Base-by-base conservation (phyloP, 2,113 vertebrate genomes). In the Reinhardtius hippoglossoides region DNA sequence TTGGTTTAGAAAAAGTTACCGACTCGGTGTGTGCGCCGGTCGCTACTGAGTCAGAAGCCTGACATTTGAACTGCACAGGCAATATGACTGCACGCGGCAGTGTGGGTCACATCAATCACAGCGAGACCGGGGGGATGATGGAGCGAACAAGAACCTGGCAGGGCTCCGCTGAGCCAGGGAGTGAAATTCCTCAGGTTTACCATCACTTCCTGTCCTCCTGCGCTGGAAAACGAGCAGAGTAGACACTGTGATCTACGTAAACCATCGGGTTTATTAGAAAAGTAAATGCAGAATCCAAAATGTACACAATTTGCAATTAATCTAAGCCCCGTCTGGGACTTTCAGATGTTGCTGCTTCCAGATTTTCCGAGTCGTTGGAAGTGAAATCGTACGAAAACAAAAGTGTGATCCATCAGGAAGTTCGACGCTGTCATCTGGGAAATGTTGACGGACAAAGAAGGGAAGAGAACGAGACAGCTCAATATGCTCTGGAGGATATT, bases 401-500 rank as follows among this genome's bases (percentile, higher is more conserved):
- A 57, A 20, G 71, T 66, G 59, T 63, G 82, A 85, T 87, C 81
- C 79, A 59, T 89, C 74, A 85, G 87, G 76, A 84, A 77, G 83
- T 44, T 31, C 71, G 35, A 35, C 8, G 13, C 62, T 74, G 83
- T 89, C 83, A 82, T 76, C 81, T 78, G 81, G 74, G 76, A 86
- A 48, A 82, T 84, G 59, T 40, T 78, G 84, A 81, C 65, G 65
- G 80, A 82, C 74, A 84, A 68, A 70, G 79, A 68, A 62, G 58
- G 74, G 67, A 78, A 86, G 73, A 82, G 71, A 81, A 70, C 50
- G 21, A 78, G 88, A 86, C 84, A 77, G 74, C 70, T 85, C 44
- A 67, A 91, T 84, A 88, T 81, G 78, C 54, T 68, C 89, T 93
- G 87, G 83, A 92, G 82, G 79, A 84, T 78, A 92, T 91, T 94